Evolutionary conservation across 2,797 vertebrate species (phyloP).

Genomic region (Paedocypris micromegethes): DNA sequence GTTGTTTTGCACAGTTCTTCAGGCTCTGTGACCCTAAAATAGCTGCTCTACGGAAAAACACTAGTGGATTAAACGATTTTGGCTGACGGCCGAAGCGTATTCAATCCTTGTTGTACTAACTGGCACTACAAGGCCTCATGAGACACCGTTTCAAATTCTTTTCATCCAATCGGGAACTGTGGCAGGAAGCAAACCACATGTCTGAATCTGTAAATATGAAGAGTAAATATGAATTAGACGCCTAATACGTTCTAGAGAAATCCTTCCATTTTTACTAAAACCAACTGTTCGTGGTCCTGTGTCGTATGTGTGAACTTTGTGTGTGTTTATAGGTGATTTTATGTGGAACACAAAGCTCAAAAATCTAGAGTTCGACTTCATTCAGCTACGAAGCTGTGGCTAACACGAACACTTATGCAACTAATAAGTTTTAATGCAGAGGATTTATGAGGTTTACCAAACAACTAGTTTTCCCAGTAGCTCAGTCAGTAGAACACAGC

Average conservation of each 20-base stretch:
- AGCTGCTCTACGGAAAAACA: conserved; percentile 46
- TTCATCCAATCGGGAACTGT: conserved; percentile 30
- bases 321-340: neutral
- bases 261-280: too few species aligned
- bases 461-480: too few species aligned
- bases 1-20: conserved; percentile 34
- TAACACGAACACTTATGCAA: too few species aligned
- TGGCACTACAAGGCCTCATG: conserved; percentile 44
- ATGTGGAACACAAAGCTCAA: too few species aligned
- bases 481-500: too few species aligned
- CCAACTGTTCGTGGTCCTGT: too few species aligned
- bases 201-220: conserved; percentile 39
- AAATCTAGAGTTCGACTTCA: too few species aligned
- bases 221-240: too few species aligned
- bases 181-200: conserved; percentile 45
- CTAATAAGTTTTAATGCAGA: too few species aligned
- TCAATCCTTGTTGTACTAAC: conserved; percentile 17
- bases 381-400: too few species aligned
- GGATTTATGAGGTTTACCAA: too few species aligned
- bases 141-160: conserved; percentile 35
- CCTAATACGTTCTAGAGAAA: conserved; percentile 7
- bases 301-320: conserved; percentile 5
- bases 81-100: conserved; percentile 33
- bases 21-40: conserved; percentile 42
- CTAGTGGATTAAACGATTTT: conserved; percentile 41